These are phyloP conservation scores for Sepioteuthis lessoniana DNA, from an alignment of 2,888 invertebrate genomes.

Conservation along the genomic window DNA sequence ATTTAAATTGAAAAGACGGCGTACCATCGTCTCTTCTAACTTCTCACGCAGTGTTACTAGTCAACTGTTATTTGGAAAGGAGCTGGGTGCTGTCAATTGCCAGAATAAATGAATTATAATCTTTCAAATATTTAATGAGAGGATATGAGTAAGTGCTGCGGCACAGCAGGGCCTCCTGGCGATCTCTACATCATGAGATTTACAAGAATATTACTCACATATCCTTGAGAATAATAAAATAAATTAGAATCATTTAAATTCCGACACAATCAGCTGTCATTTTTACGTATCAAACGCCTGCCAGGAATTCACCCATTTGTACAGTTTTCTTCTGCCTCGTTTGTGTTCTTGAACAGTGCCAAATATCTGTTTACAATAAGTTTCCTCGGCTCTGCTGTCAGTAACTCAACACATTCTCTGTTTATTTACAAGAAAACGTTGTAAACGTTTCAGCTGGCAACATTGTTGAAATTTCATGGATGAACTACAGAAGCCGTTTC, in stretches of 20 bases:
- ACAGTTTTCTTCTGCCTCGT: neutral
- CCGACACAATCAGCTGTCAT: neutral
- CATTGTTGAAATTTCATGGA: neutral
- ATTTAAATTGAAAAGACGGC: too few species aligned
- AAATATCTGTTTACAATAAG: conserved; percentile 18
- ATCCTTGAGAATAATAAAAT: neutral
- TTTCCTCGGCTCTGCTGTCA: neutral
- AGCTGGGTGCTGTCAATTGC: too few species aligned
- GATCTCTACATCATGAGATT: neutral
- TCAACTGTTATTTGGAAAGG: too few species aligned
- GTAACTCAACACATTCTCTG: neutral
- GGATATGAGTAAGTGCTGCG: too few species aligned
- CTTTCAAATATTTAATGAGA: too few species aligned
- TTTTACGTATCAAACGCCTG: neutral
- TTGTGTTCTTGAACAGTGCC: neutral
- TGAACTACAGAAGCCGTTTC: neutral
- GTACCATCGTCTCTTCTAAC: too few species aligned
- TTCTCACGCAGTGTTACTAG: too few species aligned
- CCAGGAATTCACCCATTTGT: neutral
- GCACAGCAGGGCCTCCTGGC: too few species aligned
- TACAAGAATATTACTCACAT: neutral
- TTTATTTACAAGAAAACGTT: conserved; percentile 6
- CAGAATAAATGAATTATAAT: too few species aligned
- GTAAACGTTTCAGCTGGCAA: conserved; percentile 33
- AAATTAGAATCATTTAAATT: neutral